These are phyloP conservation scores for Mactra quadrangularis DNA, from an alignment of 1,140 invertebrate genomes.

Conservation along the genomic window DNA sequence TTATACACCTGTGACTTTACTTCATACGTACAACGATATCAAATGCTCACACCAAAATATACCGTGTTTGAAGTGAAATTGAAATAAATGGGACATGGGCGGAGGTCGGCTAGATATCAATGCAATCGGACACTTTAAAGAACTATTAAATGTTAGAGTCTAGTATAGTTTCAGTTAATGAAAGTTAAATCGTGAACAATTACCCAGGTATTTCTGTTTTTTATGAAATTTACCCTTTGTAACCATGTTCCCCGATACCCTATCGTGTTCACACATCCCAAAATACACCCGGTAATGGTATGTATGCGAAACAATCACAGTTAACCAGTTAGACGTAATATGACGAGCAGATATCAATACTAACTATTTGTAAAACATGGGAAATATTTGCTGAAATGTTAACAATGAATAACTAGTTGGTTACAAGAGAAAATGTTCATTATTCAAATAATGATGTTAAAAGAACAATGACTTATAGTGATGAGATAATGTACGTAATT, in stretches of 20 bases:
- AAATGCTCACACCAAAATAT: not conserved
- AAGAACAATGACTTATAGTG: too few species aligned
- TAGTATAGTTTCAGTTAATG: slow-evolving; percentile 39
- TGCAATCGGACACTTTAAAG: slow-evolving; percentile 22
- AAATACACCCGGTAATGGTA: slow-evolving; percentile 15
- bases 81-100: slow-evolving; percentile 17
- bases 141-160: not conserved
- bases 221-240: slow-evolving; percentile 24
- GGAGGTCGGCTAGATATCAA: not conserved
- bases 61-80: slow-evolving; percentile 29
- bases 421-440: too few species aligned
- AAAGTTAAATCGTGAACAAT: slow-evolving; percentile 34
- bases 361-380: not conserved
- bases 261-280: slow-evolving; percentile 19
- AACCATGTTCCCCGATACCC: not conserved
- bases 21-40: not conserved
- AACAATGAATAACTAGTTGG: too few species aligned
- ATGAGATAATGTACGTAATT: too few species aligned
- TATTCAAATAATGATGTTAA: too few species aligned
- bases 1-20: slow-evolving; percentile 7
- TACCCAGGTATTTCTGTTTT: slow-evolving; percentile 19
- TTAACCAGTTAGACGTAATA: not conserved
- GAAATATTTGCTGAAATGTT: not conserved
- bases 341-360: not conserved
- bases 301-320: slow-evolving; percentile 9